phyloP scores from a whole-genome alignment of 2,113 vertebrate species.

The Polyodon spathula region DNA sequence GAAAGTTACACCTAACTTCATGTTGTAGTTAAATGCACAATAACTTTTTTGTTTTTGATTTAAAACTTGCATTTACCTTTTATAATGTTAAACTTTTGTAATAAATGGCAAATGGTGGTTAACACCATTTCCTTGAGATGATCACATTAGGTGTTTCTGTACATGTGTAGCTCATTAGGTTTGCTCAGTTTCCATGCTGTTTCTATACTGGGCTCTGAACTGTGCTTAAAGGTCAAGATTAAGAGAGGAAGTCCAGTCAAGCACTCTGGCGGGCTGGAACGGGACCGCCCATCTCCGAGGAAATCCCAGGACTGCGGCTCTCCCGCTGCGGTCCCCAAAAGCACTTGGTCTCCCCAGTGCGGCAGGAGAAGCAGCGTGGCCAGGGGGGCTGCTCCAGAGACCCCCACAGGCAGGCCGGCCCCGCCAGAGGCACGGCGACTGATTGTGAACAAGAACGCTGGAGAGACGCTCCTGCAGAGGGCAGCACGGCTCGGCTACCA shows the following conservation, averaged over 20 bases:
- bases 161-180: too few species aligned
- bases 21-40: conserved; percentile 11
- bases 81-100: too few species aligned
- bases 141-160: too few species aligned
- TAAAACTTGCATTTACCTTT: too few species aligned
- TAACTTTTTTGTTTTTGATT: too few species aligned
- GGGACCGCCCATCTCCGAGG: conserved; percentile 39
- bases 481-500: conserved; percentile 91
- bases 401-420: conserved; percentile 51
- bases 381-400: conserved; percentile 50
- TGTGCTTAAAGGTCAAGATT: conserved; percentile 43
- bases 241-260: conserved; percentile 51
- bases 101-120: background rate
- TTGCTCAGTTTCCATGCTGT: too few species aligned
- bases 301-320: conserved; percentile 48
- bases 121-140: too few species aligned
- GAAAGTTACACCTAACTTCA: conserved; percentile 1
- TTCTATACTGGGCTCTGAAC: too few species aligned
- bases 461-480: conserved; percentile 87
- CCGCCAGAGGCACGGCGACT: conserved; percentile 86
- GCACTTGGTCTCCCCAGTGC: conserved; percentile 35
- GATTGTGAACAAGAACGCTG: conserved; percentile 95
- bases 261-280: conserved; percentile 32
- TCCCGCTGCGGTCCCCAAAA: conserved; percentile 29
- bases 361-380: conserved; percentile 54